These are phyloP conservation scores for Lapara coniferarum DNA, from an alignment of 2,888 invertebrate species.

Conservation along the genomic window DNA sequence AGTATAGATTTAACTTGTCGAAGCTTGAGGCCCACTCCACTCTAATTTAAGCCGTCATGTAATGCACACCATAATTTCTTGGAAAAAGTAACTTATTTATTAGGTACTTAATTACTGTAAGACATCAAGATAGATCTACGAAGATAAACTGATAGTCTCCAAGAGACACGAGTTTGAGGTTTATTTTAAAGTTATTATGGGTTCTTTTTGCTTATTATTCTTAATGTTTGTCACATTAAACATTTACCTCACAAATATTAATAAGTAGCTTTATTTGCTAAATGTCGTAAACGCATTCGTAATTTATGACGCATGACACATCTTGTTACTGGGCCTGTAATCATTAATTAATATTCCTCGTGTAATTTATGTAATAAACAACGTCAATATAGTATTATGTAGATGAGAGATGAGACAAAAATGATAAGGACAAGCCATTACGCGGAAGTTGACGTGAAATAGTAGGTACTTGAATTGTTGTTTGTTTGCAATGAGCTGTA, in stretches of 20 bases:
- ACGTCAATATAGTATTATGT: no score
- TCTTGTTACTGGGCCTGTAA: background rate
- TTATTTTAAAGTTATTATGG: background rate
- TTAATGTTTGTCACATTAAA: background rate
- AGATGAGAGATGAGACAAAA: no score
- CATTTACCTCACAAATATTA: background rate
- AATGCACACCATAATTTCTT: background rate
- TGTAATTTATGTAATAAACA: no score
- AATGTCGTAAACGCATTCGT: background rate
- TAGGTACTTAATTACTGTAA: background rate
- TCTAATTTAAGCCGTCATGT: background rate
- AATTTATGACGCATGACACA: background rate
- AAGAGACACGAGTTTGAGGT: background rate
- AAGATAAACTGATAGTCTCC: background rate
- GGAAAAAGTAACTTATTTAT: background rate
- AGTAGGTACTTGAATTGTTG: no score
- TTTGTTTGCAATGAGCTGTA: no score
- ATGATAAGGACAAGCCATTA: no score
- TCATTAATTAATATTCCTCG: no score
- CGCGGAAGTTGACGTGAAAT: no score
- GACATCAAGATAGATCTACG: background rate
- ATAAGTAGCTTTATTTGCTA: background rate
- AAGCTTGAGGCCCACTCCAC: background rate
- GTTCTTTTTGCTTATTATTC: background rate
- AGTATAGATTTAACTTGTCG: background rate